A percentile compares a stretch with the other conserved stretches of the same genome.
Conservation (phyloP, 2,113 vertebrate species). For the Atractosteus spatula region DNA sequence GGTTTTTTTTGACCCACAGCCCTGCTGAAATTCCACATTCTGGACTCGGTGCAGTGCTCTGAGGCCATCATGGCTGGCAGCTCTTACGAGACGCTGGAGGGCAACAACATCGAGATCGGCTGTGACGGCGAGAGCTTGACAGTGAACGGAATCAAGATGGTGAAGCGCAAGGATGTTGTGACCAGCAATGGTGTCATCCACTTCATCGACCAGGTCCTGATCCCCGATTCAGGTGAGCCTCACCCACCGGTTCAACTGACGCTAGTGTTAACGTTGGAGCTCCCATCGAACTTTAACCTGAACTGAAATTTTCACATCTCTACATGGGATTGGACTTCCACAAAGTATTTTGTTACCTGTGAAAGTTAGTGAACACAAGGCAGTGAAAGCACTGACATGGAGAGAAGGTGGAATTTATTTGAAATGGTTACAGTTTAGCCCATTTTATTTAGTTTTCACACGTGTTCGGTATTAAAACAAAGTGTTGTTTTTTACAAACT, state of each 20-base stretch:
- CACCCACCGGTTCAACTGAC: neutral
- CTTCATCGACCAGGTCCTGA: conserved; percentile 83
- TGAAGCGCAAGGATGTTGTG: conserved; percentile 90
- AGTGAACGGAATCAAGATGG: conserved; percentile 91
- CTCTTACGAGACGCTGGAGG: conserved; percentile 86
- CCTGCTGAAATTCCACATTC: conserved; percentile 85
- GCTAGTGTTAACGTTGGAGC: too few relatives aligned
- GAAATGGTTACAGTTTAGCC: too few relatives aligned
- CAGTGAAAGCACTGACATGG: neutral
- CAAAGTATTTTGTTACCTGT: neutral
- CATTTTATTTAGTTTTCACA: too few relatives aligned
- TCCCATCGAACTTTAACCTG: too few relatives aligned
- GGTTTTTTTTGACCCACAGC: conserved; percentile 55
- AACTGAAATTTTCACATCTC: too few relatives aligned
- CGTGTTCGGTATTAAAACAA: too few relatives aligned
- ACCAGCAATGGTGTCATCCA: conserved; percentile 93
- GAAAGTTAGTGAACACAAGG: neutral
- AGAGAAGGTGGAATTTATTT: too few relatives aligned
- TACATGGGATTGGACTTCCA: too few relatives aligned
- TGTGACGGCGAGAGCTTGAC: conserved; percentile 92
- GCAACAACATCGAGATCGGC: conserved; percentile 83
- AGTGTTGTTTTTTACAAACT: too few relatives aligned
- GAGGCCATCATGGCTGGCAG: conserved; percentile 87
- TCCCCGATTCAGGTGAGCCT: conserved; percentile 90
- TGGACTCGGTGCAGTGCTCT: conserved; percentile 88